Evolutionary conservation across 2,113 vertebrate genomes (phyloP).

Genomic region (Limanda limanda): DNA sequence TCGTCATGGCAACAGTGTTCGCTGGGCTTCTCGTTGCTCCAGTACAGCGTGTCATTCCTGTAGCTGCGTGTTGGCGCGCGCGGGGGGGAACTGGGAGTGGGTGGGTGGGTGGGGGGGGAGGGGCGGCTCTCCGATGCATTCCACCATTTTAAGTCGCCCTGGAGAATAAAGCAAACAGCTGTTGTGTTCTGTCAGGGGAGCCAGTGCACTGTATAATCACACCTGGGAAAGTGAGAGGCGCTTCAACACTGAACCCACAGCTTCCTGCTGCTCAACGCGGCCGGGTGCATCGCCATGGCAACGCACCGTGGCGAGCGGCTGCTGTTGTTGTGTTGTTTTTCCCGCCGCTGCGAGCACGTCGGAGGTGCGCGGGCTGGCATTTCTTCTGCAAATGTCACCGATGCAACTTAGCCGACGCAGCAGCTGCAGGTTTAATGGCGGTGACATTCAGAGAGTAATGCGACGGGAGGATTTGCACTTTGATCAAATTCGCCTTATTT

Average conservation of each 20-base stretch:
- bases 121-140: slow-evolving; percentile 1
- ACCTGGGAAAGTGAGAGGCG: neutral
- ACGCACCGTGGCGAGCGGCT: slow-evolving; percentile 58
- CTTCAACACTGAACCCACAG: slow-evolving; percentile 16
- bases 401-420: slow-evolving; percentile 41
- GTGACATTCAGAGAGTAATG: slow-evolving; percentile 51
- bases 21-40: slow-evolving; percentile 72
- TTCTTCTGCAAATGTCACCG: slow-evolving; percentile 72
- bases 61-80: slow-evolving; percentile 39
- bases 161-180: slow-evolving; percentile 58
- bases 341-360: slow-evolving; percentile 27
- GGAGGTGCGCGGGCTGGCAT: slow-evolving; percentile 53
- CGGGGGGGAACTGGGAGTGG: neutral
- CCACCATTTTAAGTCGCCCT: slow-evolving; percentile 63
- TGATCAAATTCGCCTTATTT: slow-evolving; percentile 29
- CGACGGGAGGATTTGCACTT: slow-evolving; percentile 16
- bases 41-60: slow-evolving; percentile 66
- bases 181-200: slow-evolving; percentile 25
- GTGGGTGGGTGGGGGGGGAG: neutral
- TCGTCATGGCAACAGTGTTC: slow-evolving; percentile 85
- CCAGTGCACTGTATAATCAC: neutral
- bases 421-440: slow-evolving; percentile 32
- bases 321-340: slow-evolving; percentile 49
- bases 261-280: slow-evolving; percentile 26
- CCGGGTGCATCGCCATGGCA: slow-evolving; percentile 70